Evolutionary conservation across 2,797 vertebrate genomes (phyloP), one percentile per base, ranked within the genome.

Genomic region (Sphaeramia orbicularis): DNA sequence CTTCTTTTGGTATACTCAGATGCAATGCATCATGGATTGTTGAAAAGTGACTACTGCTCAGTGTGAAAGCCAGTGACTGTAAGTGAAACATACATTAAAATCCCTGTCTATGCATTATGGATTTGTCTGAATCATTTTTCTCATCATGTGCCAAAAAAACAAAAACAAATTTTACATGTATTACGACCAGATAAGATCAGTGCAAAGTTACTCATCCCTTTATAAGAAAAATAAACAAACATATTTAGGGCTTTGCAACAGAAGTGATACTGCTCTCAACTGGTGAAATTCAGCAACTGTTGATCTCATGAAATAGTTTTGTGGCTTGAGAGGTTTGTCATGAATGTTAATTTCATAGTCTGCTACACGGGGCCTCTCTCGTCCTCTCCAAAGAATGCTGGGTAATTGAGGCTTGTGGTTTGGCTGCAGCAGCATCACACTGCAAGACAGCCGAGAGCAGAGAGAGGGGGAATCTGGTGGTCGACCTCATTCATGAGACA

Each of bases 31-130:
- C 82, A 55, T 84, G 79, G 85, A 73, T 82, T 86, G 67, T 85
- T 84, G 71, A 84, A 85, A 90, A 83, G 84, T 90, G 81, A 91
- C 55, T 81, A 80, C 81, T 82, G 80, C 71, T 87, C 73, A 75
- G 84, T 91, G 91, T 91, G 81, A 86, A 91, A 89, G 73, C 70
- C 84, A 84, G 89, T 83, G 60, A 90, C 83, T 93, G 88, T 92
- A 86, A 86, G 81, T 89, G 80, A 90, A 84, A 83, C 74, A 76
- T 81, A 85, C 83, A 94, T 92, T 94, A 93, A 94, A 92, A 78
- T 79, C 63, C 78, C 54, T 89, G 91, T 93, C 92, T 94, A 93
- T 93, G 91, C 90, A 92, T 73, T 60, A 68, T 50, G 57, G 30
- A 60, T 85, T 54, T 62, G 74, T 70, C 49, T 65, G 30, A 66